phyloP scores from a whole-genome alignment of 2,113 vertebrate species.

The Grammomys dolichurus region DNA sequence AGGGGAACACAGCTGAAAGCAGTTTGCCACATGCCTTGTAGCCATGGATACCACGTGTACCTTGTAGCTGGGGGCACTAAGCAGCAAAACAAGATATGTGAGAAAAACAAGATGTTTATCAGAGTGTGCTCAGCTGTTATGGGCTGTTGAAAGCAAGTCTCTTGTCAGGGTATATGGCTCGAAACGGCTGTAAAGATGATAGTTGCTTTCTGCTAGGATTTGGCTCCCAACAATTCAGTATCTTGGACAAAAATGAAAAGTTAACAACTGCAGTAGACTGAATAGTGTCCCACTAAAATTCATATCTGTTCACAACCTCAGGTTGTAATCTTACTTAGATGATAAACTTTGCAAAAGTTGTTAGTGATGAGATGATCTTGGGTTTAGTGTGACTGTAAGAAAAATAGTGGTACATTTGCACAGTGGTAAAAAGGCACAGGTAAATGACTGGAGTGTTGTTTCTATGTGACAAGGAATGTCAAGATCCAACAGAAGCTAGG shows the following conservation, averaged over 20 bases:
- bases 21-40: too few relatives aligned
- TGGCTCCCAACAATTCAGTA: neutral
- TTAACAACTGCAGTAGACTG: neutral
- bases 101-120: too few relatives aligned
- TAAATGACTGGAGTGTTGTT: slow-evolving; percentile 23
- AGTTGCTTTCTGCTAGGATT: too few relatives aligned
- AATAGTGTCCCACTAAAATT: slow-evolving; percentile 19
- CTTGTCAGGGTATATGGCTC: too few relatives aligned
- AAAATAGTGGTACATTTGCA: neutral
- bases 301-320: neutral
- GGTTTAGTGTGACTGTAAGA: slow-evolving; percentile 10
- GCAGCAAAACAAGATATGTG: too few relatives aligned
- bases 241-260: slow-evolving; percentile 36
- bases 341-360: slow-evolving; percentile 26
- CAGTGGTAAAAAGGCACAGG: neutral
- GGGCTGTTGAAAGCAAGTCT: too few relatives aligned
- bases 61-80: too few relatives aligned
- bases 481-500: neutral
- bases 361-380: slow-evolving; percentile 40
- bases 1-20: too few relatives aligned
- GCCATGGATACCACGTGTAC: too few relatives aligned
- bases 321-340: neutral
- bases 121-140: too few relatives aligned
- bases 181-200: too few relatives aligned
- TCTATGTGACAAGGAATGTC: neutral